Percentiles rank a stretch among this genome's conserved stretches.
Evolutionary conservation across 2,888 invertebrate species (phyloP).

Genomic region (Loripinus fragilis): DNA sequence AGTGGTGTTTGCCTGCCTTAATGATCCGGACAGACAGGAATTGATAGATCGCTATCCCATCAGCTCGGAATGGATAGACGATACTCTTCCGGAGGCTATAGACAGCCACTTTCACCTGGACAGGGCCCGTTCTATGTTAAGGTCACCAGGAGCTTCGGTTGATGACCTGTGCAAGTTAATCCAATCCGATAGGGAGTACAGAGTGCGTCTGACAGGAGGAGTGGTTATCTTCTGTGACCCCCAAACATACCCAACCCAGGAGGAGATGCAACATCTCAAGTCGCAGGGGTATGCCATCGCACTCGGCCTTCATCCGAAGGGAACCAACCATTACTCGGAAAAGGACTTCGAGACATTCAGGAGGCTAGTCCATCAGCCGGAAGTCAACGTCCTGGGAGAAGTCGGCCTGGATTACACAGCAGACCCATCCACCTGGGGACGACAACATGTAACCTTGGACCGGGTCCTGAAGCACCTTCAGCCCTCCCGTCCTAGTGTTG

Average conservation of each 20-base stretch:
- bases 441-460: not conserved
- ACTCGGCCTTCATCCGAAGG: not conserved
- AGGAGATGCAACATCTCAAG: not conserved
- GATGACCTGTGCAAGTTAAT: not conserved
- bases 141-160: not conserved
- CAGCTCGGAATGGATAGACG: not conserved
- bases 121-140: not conserved
- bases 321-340: not conserved
- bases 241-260: not conserved
- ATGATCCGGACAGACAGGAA: not conserved
- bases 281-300: not conserved
- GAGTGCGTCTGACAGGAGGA: not conserved
- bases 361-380: not conserved
- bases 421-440: not conserved
- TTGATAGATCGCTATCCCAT: not conserved
- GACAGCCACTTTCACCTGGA: conserved; percentile 6
- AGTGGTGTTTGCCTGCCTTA: not conserved
- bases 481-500: not conserved
- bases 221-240: not conserved
- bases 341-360: not conserved
- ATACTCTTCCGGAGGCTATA: not conserved
- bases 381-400: not conserved
- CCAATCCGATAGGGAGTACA: not conserved
- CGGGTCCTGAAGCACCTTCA: not conserved
- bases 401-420: not conserved